Conservation (phyloP, 2,888 invertebrate genomes). For the Theodoxus fluviatilis region DNA sequence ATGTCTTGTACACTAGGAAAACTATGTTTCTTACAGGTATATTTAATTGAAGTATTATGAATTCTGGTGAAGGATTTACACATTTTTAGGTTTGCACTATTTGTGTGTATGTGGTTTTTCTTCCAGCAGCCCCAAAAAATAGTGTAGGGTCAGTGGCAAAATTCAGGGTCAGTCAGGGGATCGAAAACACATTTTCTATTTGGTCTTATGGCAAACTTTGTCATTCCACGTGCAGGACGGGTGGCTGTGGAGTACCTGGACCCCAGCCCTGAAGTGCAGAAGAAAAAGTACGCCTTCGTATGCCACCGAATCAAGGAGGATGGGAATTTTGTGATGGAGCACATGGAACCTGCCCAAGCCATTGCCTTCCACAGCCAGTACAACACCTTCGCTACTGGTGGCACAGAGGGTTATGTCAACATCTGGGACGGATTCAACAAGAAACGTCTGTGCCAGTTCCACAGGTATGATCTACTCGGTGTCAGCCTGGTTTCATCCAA, state of each 20-base stretch:
- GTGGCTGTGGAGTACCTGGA: conserved; percentile 98
- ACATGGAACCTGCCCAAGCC: conserved; percentile 97
- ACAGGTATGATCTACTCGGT: conserved; percentile 68
- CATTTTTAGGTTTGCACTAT: too few relatives aligned
- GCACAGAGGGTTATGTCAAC: conserved; percentile 97
- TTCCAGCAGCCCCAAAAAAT: too few relatives aligned
- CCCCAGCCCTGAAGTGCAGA: conserved; percentile 93
- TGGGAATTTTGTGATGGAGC: conserved; percentile 90
- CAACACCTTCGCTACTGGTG: conserved; percentile 97
- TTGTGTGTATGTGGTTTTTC: too few relatives aligned
- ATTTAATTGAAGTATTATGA: too few relatives aligned
- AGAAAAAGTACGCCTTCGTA: conserved; percentile 98
- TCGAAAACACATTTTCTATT: too few relatives aligned
- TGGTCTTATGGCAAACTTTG: not conserved
- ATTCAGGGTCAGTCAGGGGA: too few relatives aligned
- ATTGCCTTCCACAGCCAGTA: conserved; percentile 95
- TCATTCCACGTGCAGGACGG: conserved; percentile 69
- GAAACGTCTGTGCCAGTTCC: conserved; percentile 96
- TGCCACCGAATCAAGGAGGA: conserved; percentile 94
- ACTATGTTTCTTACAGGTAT: too few relatives aligned
- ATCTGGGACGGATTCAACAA: conserved; percentile 99
- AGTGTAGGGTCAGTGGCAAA: too few relatives aligned
- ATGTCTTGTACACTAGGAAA: too few relatives aligned
- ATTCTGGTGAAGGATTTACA: too few relatives aligned
- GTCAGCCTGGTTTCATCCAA: not conserved